These are phyloP conservation scores for Andrena marginata DNA, from an alignment of 2,888 invertebrate species.

Conservation along the genomic window DNA sequence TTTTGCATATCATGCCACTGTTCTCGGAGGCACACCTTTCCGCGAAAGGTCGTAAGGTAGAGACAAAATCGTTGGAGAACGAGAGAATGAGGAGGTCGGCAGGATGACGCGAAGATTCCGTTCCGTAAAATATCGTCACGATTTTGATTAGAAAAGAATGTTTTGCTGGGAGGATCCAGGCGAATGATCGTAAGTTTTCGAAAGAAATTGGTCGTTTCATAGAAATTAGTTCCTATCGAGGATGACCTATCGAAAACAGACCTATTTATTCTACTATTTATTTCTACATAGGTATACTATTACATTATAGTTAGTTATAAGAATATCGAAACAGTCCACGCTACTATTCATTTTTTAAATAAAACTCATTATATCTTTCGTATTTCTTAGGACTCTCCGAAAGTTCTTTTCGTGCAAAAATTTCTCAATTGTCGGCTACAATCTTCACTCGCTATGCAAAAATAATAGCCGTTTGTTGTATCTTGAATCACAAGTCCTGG, in stretches of 20 bases:
- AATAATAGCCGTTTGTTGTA: no score
- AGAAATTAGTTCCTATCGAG: neutral
- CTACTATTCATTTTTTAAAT: no score
- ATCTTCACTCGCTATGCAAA: no score
- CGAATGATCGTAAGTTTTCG: neutral
- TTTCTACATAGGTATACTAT: no score
- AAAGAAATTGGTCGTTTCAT: neutral
- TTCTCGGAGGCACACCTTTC: slow-evolving; percentile 70
- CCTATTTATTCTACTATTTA: no score
- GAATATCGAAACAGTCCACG: no score
- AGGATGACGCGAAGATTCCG: slow-evolving; percentile 51
- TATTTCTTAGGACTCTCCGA: neutral
- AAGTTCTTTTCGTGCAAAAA: neutral
- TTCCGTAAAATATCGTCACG: slow-evolving; percentile 6
- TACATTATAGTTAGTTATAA: no score
- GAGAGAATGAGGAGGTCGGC: slow-evolving; percentile 46
- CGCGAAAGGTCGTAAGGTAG: slow-evolving; percentile 61
- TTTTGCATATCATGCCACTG: slow-evolving; percentile 80
- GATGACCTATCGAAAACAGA: no score
- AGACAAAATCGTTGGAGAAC: slow-evolving; percentile 54
- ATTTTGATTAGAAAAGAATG: slow-evolving; percentile 19
- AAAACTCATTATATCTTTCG: neutral
- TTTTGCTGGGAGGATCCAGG: neutral
- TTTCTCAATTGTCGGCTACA: neutral
- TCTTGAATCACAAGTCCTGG: no score